A percentile compares a stretch with the other conserved stretches of the same genome.
phyloP scores from a whole-genome alignment of 2,113 vertebrate genomes.

The Tragelaphus imberbis region DNA sequence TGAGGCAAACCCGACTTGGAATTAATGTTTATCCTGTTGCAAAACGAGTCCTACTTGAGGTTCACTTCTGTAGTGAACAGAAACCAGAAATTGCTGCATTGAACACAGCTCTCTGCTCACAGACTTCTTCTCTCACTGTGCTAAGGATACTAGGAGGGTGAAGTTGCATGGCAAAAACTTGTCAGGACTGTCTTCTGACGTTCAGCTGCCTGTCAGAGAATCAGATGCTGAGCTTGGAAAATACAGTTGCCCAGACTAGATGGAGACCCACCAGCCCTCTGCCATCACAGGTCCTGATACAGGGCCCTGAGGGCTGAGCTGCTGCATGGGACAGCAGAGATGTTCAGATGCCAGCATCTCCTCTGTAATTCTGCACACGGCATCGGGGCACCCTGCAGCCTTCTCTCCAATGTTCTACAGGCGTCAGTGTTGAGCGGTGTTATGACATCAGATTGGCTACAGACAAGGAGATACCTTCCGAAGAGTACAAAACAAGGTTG shows the following conservation, averaged over 20 bases:
- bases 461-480: background rate
- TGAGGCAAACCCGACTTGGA: background rate
- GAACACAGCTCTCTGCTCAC: background rate
- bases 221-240: background rate
- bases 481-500: background rate
- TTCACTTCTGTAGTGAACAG: background rate
- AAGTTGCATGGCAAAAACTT: background rate
- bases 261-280: background rate
- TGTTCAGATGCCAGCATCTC: too few species aligned
- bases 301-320: rapidly evolving
- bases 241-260: background rate
- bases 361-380: background rate
- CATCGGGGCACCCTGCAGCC: too few species aligned
- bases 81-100: background rate
- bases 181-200: background rate
- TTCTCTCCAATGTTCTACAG: background rate
- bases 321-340: rapidly evolving
- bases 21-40: background rate
- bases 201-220: background rate
- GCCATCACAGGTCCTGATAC: rapidly evolving
- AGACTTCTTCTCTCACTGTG: background rate
- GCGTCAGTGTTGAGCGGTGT: rapidly evolving
- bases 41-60: background rate
- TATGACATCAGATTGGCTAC: background rate
- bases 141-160: background rate